phyloP scores from a whole-genome alignment of 2,113 vertebrate species.

The Shinisaurus crocodilurus region DNA sequence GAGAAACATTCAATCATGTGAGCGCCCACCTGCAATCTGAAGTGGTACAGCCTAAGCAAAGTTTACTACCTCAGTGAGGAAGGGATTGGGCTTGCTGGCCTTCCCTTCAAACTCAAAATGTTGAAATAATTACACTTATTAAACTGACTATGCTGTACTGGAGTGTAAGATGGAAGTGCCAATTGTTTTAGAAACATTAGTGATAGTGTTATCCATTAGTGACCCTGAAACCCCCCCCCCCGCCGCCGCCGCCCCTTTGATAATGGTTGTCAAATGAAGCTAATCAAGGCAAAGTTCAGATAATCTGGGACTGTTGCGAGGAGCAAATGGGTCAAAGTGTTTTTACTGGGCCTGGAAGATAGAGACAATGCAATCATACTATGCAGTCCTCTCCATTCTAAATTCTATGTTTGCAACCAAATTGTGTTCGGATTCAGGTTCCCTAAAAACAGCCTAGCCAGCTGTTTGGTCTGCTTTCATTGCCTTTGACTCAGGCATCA shows the following conservation, averaged over 20 bases:
- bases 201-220: neutral
- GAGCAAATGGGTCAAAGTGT: neutral
- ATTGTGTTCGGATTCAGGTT: too few relatives aligned
- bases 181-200: neutral
- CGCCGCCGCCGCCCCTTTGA: too few relatives aligned
- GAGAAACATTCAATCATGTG: too few relatives aligned
- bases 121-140: neutral
- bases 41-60: too few relatives aligned
- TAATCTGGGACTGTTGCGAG: neutral
- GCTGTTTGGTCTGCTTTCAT: too few relatives aligned
- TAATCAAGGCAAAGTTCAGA: neutral
- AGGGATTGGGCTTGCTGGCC: neutral
- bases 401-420: too few relatives aligned
- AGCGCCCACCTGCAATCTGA: too few relatives aligned
- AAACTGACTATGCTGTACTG: neutral
- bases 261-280: neutral
- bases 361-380: too few relatives aligned
- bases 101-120: neutral
- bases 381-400: too few relatives aligned
- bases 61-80: too few relatives aligned
- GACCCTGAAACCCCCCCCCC: neutral
- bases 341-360: neutral
- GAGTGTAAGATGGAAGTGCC: neutral
- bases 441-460: too few relatives aligned
- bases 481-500: too few relatives aligned